phyloP scores from a whole-genome alignment of 2,797 vertebrate genomes.

The Lindbergichthys nudifrons region DNA sequence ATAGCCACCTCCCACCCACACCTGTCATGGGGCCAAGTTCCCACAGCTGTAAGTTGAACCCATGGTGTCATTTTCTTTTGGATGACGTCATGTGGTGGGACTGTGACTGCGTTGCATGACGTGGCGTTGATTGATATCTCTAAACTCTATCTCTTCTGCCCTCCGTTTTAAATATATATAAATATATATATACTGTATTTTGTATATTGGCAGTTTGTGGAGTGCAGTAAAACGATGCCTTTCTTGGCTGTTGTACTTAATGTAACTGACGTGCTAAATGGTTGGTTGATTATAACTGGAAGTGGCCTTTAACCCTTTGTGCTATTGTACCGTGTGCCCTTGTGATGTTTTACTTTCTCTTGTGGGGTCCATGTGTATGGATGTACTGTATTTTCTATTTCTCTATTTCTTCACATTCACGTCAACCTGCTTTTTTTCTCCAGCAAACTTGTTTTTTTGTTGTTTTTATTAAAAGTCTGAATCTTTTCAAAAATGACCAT shows the following conservation, averaged over 20 bases:
- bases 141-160: conserved; percentile 77
- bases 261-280: conserved; percentile 80
- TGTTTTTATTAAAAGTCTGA: conserved; percentile 38
- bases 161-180: conserved; percentile 64
- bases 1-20: conserved; percentile 78
- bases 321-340: conserved; percentile 85
- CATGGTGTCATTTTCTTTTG: conserved; percentile 88
- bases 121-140: conserved; percentile 83
- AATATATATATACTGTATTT: conserved; percentile 75
- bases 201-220: conserved; percentile 82
- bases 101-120: conserved; percentile 90
- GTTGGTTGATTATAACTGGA: conserved; percentile 82
- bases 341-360: conserved; percentile 82
- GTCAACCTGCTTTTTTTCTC: conserved; percentile 42
- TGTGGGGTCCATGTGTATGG: conserved; percentile 82
- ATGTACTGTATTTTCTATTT: conserved; percentile 79
- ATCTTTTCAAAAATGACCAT: conserved; percentile 64
- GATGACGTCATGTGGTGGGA: conserved; percentile 89
- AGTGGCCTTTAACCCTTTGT: conserved; percentile 85
- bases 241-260: conserved; percentile 83
- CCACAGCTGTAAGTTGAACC: conserved; percentile 88
- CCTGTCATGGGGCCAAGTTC: conserved; percentile 84
- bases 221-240: conserved; percentile 80
- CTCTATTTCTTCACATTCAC: conserved; percentile 71
- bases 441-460: conserved; percentile 40